phyloP scores from a whole-genome alignment of 2,888 invertebrate species.

The Hydroisotoma schaefferi region DNA sequence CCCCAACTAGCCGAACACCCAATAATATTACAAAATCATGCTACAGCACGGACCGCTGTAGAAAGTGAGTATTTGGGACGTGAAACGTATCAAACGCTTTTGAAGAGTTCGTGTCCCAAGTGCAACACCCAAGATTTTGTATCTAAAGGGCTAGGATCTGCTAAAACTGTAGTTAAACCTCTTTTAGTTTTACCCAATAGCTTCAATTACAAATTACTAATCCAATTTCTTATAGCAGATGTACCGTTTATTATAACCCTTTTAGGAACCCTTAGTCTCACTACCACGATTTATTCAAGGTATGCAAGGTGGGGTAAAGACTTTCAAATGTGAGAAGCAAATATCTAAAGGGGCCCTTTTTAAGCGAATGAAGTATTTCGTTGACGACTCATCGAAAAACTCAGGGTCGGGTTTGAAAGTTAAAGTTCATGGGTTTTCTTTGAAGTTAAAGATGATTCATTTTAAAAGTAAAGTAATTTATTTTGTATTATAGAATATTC shows the following conservation, averaged over 20 bases:
- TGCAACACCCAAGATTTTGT: conserved; percentile 51
- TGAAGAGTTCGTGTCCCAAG: conserved; percentile 49
- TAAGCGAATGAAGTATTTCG: conserved; percentile 24
- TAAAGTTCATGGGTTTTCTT: background rate
- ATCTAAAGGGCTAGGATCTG: conserved; percentile 50
- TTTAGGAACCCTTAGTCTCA: conserved; percentile 17
- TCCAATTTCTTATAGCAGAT: background rate
- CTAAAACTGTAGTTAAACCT: conserved; percentile 35
- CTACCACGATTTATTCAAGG: conserved; percentile 23
- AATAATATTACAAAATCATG: conserved; percentile 28
- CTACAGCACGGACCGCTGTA: conserved; percentile 34
- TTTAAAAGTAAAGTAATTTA: background rate
- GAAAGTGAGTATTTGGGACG: conserved; percentile 25
- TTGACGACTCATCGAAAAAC: conserved; percentile 35
- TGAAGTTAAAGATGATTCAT: background rate
- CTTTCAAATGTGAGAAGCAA: conserved; percentile 44
- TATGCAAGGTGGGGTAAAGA: conserved; percentile 29
- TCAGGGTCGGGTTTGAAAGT: conserved; percentile 28
- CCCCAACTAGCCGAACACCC: conserved; percentile 22
- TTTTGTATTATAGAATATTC: conserved; percentile 3
- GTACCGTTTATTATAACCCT: background rate
- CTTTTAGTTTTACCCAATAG: background rate
- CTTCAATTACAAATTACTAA: background rate
- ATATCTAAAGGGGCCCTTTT: conserved; percentile 33
- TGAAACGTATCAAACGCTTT: background rate